Conservation (phyloP, 1,140 invertebrate genomes). For the Bombyx mandarina region DNA sequence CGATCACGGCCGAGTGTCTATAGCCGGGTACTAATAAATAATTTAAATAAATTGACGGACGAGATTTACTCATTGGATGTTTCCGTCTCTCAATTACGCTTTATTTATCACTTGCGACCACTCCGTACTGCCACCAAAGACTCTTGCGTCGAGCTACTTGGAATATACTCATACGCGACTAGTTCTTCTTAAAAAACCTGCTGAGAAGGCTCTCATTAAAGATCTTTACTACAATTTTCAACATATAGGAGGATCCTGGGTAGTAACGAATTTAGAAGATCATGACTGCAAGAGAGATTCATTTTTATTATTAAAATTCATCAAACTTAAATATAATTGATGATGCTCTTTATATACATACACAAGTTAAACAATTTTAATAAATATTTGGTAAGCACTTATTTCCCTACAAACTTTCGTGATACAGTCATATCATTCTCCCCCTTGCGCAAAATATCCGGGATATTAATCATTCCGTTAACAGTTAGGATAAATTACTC, state of each 20-base stretch:
- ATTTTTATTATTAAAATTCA: too few relatives aligned
- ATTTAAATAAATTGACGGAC: conserved; percentile 71
- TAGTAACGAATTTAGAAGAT: too few relatives aligned
- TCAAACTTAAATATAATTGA: too few relatives aligned
- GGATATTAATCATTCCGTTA: conserved; percentile 63
- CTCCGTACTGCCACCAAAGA: conserved; percentile 31
- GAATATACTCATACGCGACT: too few relatives aligned
- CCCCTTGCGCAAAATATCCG: conserved; percentile 53
- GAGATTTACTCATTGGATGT: conserved; percentile 70
- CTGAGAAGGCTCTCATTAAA: too few relatives aligned
- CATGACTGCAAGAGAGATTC: too few relatives aligned
- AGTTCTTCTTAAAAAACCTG: too few relatives aligned
- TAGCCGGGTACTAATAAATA: conserved; percentile 68
- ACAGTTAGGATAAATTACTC: conserved; percentile 59
- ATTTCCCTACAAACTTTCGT: conserved; percentile 14
- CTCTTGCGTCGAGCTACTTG: conserved; percentile 8
- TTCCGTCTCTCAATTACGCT: conserved; percentile 68
- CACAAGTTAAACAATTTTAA: too few relatives aligned
- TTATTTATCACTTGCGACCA: conserved; percentile 68
- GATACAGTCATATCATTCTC: conserved; percentile 20
- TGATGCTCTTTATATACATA: too few relatives aligned
- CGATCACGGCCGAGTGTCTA: conserved; percentile 65
- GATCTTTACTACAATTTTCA: too few relatives aligned
- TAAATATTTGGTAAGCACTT: background rate
- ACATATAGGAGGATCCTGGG: too few relatives aligned